phyloP scores from a whole-genome alignment of 2,797 vertebrate species.

The Sternarchorhynchus goeldii region DNA sequence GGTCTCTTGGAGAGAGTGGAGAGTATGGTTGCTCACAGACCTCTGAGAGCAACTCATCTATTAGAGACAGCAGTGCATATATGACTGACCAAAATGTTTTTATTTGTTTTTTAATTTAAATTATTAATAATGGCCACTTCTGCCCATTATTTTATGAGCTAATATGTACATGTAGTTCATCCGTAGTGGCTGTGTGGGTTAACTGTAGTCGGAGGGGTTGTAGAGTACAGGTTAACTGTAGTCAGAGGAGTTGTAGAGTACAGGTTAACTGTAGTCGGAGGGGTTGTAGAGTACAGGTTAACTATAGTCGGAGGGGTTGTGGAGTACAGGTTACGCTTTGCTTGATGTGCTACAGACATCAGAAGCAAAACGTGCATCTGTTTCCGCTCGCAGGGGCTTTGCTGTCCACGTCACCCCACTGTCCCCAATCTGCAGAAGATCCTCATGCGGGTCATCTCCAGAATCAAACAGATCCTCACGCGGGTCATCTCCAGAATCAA shows the following conservation, averaged over 20 bases:
- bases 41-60: no score
- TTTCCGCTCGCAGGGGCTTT: conserved; percentile 37
- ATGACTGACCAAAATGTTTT: background rate
- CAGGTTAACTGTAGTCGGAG: conserved; percentile 32
- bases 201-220: conserved; percentile 37
- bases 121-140: background rate
- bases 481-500: no score
- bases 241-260: conserved; percentile 34
- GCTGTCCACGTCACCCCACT: conserved; percentile 2
- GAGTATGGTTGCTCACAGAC: background rate
- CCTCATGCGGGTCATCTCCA: conserved; percentile 54
- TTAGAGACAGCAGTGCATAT: background rate
- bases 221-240: conserved; percentile 39
- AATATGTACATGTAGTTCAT: conserved; percentile 6
- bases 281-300: conserved; percentile 13
- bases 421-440: conserved; percentile 53
- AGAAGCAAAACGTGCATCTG: conserved; percentile 48
- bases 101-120: background rate
- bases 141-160: background rate
- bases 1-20: background rate
- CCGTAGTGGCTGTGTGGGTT: conserved; percentile 7
- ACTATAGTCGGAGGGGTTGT: conserved; percentile 36
- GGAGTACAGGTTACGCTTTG: conserved; percentile 41
- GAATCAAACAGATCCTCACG: conserved; percentile 54
- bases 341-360: conserved; percentile 37